Evolutionary conservation across 2,797 vertebrate species (phyloP).

Genomic region (Taeniopygia guttata): DNA sequence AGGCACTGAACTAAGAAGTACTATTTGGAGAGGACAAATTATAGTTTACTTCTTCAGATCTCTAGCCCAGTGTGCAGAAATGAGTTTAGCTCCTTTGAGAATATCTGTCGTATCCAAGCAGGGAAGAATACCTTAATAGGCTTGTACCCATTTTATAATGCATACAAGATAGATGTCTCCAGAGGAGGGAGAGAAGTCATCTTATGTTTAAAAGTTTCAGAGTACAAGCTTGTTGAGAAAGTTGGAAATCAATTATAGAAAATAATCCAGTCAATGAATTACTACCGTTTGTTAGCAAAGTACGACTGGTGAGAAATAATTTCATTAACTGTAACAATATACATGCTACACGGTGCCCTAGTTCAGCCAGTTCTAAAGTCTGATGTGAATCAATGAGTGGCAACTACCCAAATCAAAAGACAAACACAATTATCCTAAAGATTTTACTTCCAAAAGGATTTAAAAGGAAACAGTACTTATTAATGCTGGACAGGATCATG

Average conservation of each 20-base stretch:
- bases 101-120: constrained; percentile 77
- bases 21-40: constrained; percentile 73
- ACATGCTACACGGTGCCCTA: neutral
- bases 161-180: constrained; percentile 45
- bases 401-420: constrained; percentile 9
- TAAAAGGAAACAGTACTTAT: neutral
- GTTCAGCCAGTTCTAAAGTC: neutral
- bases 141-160: constrained; percentile 60
- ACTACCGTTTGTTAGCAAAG: neutral
- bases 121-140: constrained; percentile 64
- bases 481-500: neutral
- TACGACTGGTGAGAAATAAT: neutral
- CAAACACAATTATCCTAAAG: neutral
- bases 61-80: constrained; percentile 78
- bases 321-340: neutral
- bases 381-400: neutral
- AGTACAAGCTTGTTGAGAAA: neutral
- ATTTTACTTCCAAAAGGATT: constrained; percentile 30
- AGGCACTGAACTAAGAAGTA: constrained; percentile 49
- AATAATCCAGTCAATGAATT: neutral
- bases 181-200: neutral
- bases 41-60: constrained; percentile 72
- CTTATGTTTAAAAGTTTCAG: constrained; percentile 35
- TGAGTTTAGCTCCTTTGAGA: constrained; percentile 82
- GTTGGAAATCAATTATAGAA: neutral